phyloP scores from a whole-genome alignment of 2,113 vertebrate genomes.

The Mus spicilegus region DNA sequence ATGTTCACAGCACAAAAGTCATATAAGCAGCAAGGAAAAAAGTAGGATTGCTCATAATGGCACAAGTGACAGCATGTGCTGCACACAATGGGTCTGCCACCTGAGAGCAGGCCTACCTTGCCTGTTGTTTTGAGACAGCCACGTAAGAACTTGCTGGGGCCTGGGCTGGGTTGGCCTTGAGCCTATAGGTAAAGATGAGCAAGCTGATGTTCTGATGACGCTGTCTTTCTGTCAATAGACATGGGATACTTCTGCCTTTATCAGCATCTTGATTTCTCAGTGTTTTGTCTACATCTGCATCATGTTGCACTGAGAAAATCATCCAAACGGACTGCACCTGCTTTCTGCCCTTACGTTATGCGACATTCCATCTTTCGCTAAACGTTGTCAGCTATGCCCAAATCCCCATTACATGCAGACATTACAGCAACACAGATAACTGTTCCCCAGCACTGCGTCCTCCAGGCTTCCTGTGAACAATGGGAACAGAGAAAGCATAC shows the following conservation, averaged over 20 bases:
- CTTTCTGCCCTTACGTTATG: not conserved
- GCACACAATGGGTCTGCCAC: fast-evolving
- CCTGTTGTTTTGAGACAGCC: not conserved
- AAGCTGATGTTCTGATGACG: not conserved
- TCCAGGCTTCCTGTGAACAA: not conserved
- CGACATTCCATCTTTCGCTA: not conserved
- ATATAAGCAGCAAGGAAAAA: not conserved
- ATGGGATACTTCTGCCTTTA: not conserved
- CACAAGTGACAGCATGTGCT: fast-evolving
- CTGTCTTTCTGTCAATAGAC: not conserved
- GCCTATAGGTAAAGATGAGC: not conserved
- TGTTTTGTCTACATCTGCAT: not conserved
- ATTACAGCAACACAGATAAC: fast-evolving
- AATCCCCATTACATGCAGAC: not conserved
- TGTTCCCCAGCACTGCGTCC: fast-evolving
- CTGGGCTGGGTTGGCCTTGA: not conserved
- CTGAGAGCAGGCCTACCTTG: too few relatives aligned
- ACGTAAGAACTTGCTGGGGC: not conserved
- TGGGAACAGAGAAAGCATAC: fast-evolving
- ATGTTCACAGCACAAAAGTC: not conserved
- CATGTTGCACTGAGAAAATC: not conserved
- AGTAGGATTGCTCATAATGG: fast-evolving
- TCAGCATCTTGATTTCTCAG: not conserved
- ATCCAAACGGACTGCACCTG: not conserved
- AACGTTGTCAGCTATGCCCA: not conserved